phyloP scores from a whole-genome alignment of 1,140 invertebrate species.

The Hermetia illucens region DNA sequence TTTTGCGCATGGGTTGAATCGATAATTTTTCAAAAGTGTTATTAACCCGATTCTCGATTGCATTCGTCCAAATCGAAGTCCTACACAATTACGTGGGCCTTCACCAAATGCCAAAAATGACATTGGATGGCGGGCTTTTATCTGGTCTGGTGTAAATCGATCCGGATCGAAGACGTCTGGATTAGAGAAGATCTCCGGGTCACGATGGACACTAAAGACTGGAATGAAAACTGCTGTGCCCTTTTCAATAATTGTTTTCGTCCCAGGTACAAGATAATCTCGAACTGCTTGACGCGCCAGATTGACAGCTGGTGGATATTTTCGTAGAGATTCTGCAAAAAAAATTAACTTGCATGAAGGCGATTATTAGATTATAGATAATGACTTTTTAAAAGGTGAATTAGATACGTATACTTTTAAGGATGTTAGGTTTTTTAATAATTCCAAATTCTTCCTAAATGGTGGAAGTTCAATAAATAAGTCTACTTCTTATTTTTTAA shows the following conservation, averaged over 20 bases:
- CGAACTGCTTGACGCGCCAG: slow-evolving; percentile 30
- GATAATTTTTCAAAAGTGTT: background rate
- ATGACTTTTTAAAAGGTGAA: no score
- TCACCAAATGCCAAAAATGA: no score
- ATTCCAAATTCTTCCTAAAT: no score
- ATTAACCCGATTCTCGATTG: no score
- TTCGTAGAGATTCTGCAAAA: slow-evolving; percentile 34
- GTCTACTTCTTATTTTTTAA: no score
- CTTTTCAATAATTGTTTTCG: slow-evolving; percentile 25
- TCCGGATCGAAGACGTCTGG: slow-evolving; percentile 51
- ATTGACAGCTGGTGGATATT: slow-evolving; percentile 33
- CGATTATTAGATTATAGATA: no score
- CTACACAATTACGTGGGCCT: background rate
- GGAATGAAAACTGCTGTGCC: slow-evolving; percentile 33
- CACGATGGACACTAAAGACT: slow-evolving; percentile 30
- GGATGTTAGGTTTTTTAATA: no score
- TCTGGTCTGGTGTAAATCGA: slow-evolving; percentile 42
- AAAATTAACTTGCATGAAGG: no score
- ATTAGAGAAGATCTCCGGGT: slow-evolving; percentile 43
- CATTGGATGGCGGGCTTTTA: no score
- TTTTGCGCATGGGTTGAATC: background rate
- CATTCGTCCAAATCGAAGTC: background rate
- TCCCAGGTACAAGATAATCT: slow-evolving; percentile 32
- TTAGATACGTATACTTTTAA: no score
- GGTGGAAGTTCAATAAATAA: no score